Conservation (phyloP, 1,140 invertebrate genomes). For the Nasonia giraulti region DNA sequence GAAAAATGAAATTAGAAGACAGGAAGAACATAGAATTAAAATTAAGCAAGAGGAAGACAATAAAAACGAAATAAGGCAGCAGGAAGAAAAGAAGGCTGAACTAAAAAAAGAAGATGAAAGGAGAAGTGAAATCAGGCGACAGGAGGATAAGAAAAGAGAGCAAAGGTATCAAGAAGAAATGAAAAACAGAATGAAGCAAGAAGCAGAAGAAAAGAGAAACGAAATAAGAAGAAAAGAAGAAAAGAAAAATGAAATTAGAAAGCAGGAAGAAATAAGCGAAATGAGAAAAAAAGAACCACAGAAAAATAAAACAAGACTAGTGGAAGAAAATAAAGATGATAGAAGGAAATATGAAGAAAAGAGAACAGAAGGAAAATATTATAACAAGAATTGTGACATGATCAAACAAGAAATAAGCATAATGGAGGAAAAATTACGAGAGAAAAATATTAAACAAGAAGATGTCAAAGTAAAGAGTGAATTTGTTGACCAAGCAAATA, state of each 20-base stretch:
- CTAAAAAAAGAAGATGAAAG: no score
- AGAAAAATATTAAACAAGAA: slow-evolving; percentile 12
- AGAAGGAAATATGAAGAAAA: slow-evolving; percentile 5
- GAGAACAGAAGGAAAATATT: background rate
- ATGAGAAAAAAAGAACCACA: background rate
- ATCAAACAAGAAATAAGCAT: background rate
- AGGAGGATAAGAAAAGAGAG: slow-evolving; percentile 10
- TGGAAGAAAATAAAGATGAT: background rate
- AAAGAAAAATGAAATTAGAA: background rate
- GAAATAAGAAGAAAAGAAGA: slow-evolving; percentile 3
- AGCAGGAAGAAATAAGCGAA: background rate
- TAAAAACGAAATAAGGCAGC: background rate
- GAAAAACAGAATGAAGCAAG: background rate
- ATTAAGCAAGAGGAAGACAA: background rate
- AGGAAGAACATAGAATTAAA: background rate
- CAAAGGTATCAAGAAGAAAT: slow-evolving; percentile 22
- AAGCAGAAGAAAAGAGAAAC: slow-evolving; percentile 11
- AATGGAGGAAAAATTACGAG: background rate
- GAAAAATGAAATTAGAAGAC: background rate
- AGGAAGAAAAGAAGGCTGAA: background rate
- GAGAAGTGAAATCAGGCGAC: slow-evolving; percentile 2
- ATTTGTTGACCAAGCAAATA: slow-evolving; percentile 18
- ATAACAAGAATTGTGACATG: background rate
- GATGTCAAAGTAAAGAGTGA: slow-evolving; percentile 4
- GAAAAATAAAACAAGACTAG: background rate